Evolutionary conservation across 2,888 invertebrate species (phyloP).

Genomic region (Ennomos fuscantarius): DNA sequence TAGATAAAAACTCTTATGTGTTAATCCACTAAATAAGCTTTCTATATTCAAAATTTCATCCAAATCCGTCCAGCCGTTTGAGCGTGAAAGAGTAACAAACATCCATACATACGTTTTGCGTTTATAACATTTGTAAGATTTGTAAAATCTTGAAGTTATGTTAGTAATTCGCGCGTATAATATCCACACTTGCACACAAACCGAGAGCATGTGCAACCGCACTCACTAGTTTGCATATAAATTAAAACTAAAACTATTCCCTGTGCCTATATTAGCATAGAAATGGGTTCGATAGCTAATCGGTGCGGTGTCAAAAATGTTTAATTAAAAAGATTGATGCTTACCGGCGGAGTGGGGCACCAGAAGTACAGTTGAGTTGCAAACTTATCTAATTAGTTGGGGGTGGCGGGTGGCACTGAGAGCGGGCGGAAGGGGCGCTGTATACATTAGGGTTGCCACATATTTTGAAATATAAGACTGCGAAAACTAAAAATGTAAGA

Average conservation of each 20-base stretch:
- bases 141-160: too few species aligned
- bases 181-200: too few species aligned
- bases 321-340: constrained; percentile 86
- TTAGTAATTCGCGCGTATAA: too few species aligned
- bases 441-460: constrained; percentile 22
- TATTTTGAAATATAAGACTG: background rate
- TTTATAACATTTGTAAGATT: too few species aligned
- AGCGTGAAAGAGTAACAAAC: too few species aligned
- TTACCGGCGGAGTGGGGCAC: constrained; percentile 77
- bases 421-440: constrained; percentile 11
- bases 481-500: too few species aligned
- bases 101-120: too few species aligned
- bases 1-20: too few species aligned
- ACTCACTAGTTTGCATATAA: constrained; percentile 62
- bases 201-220: constrained; percentile 1
- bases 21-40: too few species aligned
- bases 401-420: constrained; percentile 46
- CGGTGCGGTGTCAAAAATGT: constrained; percentile 83
- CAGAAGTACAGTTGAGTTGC: constrained; percentile 84
- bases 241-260: constrained; percentile 71
- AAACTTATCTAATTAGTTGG: constrained; percentile 85
- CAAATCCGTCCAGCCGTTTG: too few species aligned
- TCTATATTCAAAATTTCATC: too few species aligned
- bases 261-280: constrained; percentile 68
- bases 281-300: constrained; percentile 80